Conservation (phyloP, 2,113 vertebrate genomes). For the Python bivittatus region DNA sequence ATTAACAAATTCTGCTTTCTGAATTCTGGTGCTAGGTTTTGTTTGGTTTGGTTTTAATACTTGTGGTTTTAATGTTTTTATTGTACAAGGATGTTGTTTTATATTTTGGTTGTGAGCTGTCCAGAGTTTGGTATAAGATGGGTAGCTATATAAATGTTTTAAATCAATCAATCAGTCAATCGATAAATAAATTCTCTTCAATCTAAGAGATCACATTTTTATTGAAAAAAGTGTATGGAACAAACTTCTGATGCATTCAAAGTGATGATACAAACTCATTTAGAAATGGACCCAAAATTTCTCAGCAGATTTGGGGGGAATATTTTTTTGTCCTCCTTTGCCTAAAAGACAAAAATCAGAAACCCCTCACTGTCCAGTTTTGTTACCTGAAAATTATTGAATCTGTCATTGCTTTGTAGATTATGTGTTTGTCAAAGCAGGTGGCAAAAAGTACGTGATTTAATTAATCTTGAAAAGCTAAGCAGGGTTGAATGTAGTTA, state of each 20-base stretch:
- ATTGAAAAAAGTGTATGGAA: not conserved
- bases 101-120: not conserved
- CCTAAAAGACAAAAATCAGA: not conserved
- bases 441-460: not conserved
- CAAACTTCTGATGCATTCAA: not conserved
- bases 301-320: not conserved
- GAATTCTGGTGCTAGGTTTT: not conserved
- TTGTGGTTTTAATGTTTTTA: not conserved
- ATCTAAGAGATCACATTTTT: not conserved
- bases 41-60: not conserved
- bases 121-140: not conserved
- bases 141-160: too few species aligned
- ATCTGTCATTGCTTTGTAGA: not conserved
- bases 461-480: not conserved
- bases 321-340: not conserved
- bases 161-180: too few species aligned
- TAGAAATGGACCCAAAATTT: not conserved
- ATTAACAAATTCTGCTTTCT: not conserved
- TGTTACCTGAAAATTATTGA: not conserved
- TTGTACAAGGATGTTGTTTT: not conserved
- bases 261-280: not conserved
- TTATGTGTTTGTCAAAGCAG: too few species aligned
- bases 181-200: not conserved
- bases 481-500: not conserved
- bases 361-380: not conserved